Evolutionary conservation across 2,888 invertebrate species (phyloP), one percentile per base, ranked within the genome.

Genomic region (Meiosimyza platycephala): DNA sequence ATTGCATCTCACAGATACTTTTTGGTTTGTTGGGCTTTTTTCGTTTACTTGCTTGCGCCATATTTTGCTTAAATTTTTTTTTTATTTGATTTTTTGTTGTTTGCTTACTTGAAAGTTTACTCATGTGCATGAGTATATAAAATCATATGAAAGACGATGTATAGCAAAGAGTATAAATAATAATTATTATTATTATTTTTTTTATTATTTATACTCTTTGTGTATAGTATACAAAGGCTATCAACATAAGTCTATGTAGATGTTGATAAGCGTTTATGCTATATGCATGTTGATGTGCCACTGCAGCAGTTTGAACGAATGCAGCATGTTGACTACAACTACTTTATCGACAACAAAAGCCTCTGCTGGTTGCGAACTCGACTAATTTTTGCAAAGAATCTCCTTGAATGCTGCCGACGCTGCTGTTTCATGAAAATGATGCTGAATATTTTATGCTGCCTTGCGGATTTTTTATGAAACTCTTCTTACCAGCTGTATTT

Each of bases 1-100:
- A 86, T 86, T 86, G 84, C 81, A 79, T 83, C 82, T 82, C 80
- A 78, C 78, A 81, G 82, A 81, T 81, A 40, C 40, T 40, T 40
- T 40, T 40, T 40, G 40, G 9, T 40, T 40, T 40, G 40, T 40
- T 40, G 6, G 40, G 40, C 9, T 40, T 40, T 40, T 40, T 40
- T 40, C 40, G 79, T 81, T 79, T 81, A 77, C 81, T 81, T 82
- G 80, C 82, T 82, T 82, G 80, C 79, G 79, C 79, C 82, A 80
- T 77, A 79, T 78, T 78, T 78, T 74, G 73, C 70, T 80, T 80
- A 81, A 80, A 18, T 9, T 63, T 63, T 63, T 66, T 52, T 55
- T 7, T 6, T 13, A 6, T 7, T 22, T 55, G 55, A 6, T 3
- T 55, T 55, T 55, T 18, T 18, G 18, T n/a, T 54, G 54, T 18